phyloP scores from a whole-genome alignment of 2,797 vertebrate genomes.

The Gouania willdenowi region DNA sequence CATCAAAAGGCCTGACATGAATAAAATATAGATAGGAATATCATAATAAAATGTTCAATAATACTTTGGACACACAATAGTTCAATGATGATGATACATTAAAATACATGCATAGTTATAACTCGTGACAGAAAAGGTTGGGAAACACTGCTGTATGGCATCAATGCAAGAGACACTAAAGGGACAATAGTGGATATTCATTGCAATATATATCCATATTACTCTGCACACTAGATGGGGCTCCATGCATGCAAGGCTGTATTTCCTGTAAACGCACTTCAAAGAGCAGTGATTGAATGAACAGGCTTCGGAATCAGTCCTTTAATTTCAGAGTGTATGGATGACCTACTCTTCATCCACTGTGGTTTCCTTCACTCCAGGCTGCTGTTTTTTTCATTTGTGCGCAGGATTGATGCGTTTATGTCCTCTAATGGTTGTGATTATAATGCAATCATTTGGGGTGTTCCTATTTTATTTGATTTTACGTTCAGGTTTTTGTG shows the following conservation, averaged over 20 bases:
- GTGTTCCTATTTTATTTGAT: too few species aligned
- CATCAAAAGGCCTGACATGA: too few species aligned
- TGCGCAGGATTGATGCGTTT: neutral
- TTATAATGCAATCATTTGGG: constrained; percentile 10
- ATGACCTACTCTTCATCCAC: neutral
- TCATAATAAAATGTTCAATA: too few species aligned
- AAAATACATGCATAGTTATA: too few species aligned
- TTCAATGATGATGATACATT: too few species aligned
- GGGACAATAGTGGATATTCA: too few species aligned
- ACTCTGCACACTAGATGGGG: constrained; percentile 47
- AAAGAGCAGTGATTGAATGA: neutral
- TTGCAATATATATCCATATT: neutral
- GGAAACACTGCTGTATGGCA: too few species aligned
- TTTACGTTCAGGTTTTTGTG: too few species aligned
- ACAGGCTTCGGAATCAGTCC: neutral
- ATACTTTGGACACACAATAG: too few species aligned
- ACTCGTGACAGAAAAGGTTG: too few species aligned
- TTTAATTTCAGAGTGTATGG: constrained; percentile 17
- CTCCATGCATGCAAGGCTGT: constrained; percentile 7
- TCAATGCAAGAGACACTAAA: too few species aligned
- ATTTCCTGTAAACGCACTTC: neutral
- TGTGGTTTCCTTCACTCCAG: neutral
- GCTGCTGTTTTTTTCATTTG: constrained; percentile 5
- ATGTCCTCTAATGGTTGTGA: neutral
- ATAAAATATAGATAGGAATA: too few species aligned